Percentiles rank a stretch among this genome's conserved stretches.
Conservation (phyloP, 1,140 invertebrate species). For the Lineus longissimus region DNA sequence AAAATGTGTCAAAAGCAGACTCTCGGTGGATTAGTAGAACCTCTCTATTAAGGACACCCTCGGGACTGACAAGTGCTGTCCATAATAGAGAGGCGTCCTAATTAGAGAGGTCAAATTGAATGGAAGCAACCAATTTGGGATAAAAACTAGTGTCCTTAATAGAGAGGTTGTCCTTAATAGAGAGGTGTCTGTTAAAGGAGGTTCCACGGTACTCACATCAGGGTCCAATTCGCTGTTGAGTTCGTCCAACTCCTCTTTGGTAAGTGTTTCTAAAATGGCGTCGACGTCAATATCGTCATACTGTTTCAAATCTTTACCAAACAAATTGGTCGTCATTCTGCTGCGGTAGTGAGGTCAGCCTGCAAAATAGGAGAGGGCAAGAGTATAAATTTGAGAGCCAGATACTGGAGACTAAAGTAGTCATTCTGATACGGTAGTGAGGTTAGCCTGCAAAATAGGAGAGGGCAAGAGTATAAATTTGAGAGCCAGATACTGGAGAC, state of each 20-base stretch:
- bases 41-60: too few species aligned
- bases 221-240: slow-evolving; percentile 98
- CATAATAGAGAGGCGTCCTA: too few species aligned
- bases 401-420: not conserved
- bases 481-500: not conserved
- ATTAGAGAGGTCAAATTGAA: too few species aligned
- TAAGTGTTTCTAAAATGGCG: slow-evolving; percentile 86
- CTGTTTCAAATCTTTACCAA: slow-evolving; percentile 70
- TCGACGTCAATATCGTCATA: slow-evolving; percentile 97
- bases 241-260: slow-evolving; percentile 93
- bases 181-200: too few species aligned
- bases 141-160: too few species aligned
- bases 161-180: too few species aligned
- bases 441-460: not conserved
- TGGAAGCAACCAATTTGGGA: too few species aligned
- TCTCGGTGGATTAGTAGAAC: too few species aligned
- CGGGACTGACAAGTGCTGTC: too few species aligned
- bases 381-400: not conserved
- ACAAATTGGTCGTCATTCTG: slow-evolving; percentile 21
- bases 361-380: not conserved
- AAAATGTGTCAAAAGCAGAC: too few species aligned
- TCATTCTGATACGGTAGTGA: not conserved
- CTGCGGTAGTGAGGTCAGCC: not conserved
- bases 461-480: not conserved
- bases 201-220: slow-evolving; percentile 81